Evolutionary conservation across 2,888 invertebrate species (phyloP).

Genomic region (Drosophila nigritarsus): DNA sequence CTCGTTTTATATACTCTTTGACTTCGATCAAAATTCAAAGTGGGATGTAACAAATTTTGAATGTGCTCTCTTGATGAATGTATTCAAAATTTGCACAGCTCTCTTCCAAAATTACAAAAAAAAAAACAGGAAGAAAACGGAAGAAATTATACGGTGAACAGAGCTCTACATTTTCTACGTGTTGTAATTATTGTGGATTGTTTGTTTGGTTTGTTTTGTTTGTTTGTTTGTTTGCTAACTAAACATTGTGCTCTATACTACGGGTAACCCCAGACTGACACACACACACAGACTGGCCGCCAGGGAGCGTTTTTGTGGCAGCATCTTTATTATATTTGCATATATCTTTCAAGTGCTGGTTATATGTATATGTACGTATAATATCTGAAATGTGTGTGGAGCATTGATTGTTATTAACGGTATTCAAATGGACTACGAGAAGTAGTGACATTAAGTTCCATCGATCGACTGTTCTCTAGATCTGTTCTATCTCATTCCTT

Average conservation of each 20-base stretch:
- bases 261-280: constrained; percentile 40
- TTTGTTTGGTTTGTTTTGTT: constrained; percentile 18
- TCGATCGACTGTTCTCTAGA: constrained; percentile 38
- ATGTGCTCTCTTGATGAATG: constrained; percentile 50
- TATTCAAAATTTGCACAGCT: constrained; percentile 60
- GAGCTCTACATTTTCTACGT: constrained; percentile 21
- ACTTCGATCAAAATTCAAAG: constrained; percentile 37
- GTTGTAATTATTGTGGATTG: constrained; percentile 1
- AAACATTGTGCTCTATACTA: constrained; percentile 26
- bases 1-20: constrained; percentile 42
- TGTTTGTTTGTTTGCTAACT: constrained; percentile 14
- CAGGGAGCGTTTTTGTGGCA: constrained; percentile 50
- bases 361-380: constrained; percentile 2
- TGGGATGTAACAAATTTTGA: constrained; percentile 53
- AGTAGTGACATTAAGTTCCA: constrained; percentile 30
- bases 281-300: constrained; percentile 45
- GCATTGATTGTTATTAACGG: constrained; percentile 45
- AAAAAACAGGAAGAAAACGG: constrained; percentile 23
- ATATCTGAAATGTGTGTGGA: constrained; percentile 26
- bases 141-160: constrained; percentile 21
- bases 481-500: constrained; percentile 10
- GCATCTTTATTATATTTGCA: constrained; percentile 65
- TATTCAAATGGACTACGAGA: constrained; percentile 41
- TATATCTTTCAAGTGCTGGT: constrained; percentile 65
- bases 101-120: constrained; percentile 44